Evolutionary conservation across 2,888 invertebrate genomes (phyloP).

Genomic region (Mesorhabditis sp.): DNA sequence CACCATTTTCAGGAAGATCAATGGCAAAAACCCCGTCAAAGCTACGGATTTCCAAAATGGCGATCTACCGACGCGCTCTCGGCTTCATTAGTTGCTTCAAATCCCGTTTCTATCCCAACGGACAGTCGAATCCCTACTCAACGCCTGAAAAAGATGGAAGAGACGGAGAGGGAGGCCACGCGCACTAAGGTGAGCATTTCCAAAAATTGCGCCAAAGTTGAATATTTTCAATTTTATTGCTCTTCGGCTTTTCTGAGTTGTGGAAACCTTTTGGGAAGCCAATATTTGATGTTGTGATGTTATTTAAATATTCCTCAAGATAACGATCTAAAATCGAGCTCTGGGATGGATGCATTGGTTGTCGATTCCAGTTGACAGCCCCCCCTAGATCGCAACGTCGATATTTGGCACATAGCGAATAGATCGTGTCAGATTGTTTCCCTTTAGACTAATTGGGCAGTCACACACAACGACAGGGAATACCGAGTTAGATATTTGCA

Average conservation of each 20-base stretch:
- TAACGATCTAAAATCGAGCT: too few species aligned
- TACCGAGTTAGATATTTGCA: too few species aligned
- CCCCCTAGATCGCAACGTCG: too few species aligned
- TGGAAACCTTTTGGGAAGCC: background rate
- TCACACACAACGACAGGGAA: too few species aligned
- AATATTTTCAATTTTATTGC: background rate
- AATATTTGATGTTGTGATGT: background rate
- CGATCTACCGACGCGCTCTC: constrained; percentile 50
- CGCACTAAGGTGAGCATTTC: constrained; percentile 21
- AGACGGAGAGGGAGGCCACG: constrained; percentile 40
- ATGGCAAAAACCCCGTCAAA: constrained; percentile 22
- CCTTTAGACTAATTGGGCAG: too few species aligned
- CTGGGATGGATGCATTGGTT: too few species aligned
- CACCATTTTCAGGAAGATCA: constrained; percentile 22
- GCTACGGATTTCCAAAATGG: constrained; percentile 48
- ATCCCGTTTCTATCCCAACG: constrained; percentile 23
- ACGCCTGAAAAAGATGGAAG: constrained; percentile 35
- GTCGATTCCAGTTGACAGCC: too few species aligned
- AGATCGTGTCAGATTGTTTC: too few species aligned
- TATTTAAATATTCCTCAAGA: too few species aligned
- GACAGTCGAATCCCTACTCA: constrained; percentile 44
- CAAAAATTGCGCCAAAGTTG: too few species aligned
- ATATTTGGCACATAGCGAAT: too few species aligned
- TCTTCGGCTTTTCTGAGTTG: background rate
- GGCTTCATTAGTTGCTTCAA: constrained; percentile 49